phyloP scores from a whole-genome alignment of 2,113 vertebrate species.

The Lophochroa leadbeateri region DNA sequence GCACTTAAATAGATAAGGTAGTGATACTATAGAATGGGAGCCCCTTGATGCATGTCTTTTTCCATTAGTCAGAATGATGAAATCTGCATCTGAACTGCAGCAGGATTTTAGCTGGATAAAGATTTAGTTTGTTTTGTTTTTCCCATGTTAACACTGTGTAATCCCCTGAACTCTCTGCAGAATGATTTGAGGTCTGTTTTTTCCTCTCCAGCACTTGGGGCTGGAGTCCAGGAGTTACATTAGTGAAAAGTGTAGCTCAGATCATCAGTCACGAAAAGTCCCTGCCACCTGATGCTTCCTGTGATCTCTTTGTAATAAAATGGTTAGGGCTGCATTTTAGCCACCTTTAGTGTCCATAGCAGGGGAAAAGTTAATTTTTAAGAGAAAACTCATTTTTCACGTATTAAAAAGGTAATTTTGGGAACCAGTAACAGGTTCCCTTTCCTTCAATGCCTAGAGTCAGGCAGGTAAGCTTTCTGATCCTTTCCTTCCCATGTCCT shows the following conservation, averaged over 20 bases:
- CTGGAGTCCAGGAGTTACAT: not conserved
- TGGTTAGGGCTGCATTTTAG: not conserved
- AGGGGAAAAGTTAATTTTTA: not conserved
- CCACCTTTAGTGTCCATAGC: not conserved
- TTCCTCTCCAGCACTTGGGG: not conserved
- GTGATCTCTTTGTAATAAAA: not conserved
- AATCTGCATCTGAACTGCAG: not conserved
- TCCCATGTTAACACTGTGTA: not conserved
- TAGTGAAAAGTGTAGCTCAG: slow-evolving; percentile 1
- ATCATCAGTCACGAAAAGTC: not conserved
- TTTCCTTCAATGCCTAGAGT: not conserved
- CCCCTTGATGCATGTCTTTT: not conserved
- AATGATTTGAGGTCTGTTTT: not conserved
- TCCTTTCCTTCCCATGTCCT: not conserved
- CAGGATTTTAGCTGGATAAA: slow-evolving; percentile 4
- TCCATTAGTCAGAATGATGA: not conserved
- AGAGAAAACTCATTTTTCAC: not conserved
- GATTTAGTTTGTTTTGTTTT: not conserved
- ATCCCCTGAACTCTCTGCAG: not conserved
- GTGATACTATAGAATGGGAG: not conserved
- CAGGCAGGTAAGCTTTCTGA: not conserved
- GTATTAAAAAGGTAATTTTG: not conserved
- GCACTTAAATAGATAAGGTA: not conserved
- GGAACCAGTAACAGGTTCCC: not conserved
- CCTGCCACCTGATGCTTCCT: not conserved